Base-by-base conservation (phyloP, 2,797 vertebrate species). In the Enteromius afrohamiltoni region DNA sequence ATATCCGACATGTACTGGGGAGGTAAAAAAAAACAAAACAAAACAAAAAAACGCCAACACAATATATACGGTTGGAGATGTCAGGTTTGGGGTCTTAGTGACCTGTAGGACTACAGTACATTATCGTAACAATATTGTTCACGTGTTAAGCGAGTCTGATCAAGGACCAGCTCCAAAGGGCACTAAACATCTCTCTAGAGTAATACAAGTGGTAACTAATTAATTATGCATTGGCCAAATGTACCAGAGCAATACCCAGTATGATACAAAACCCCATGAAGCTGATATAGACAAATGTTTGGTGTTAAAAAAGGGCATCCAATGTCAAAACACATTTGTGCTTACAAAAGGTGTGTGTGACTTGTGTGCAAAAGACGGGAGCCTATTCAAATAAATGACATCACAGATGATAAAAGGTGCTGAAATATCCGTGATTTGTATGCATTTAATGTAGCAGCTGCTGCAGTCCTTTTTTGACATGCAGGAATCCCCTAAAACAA, bases 251-350 rank as follows among this genome's bases (percentile, higher is more conserved):
- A 73, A 81, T 49, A 80, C 40, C 85, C 67, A 62, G 76, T 70
- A 79, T 47, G 69, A 89, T 83, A 79, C 51, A 80, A 74, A 74
- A 82, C n/a, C 26, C 31, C 9, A 53, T 64, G 21, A 82, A 53
- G 80, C 80, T 70, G 65, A 82, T 77, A 74, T 79, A 80, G 69
- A 77, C 87, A 84, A 80, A 76, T 76, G 42, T 49, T 73, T 73
- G 53, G 67, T 60, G 81, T 71, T 79, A 23, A 51, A 5, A 82
- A 62, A 45, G 16, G 9, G 19, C 40, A 71, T 58, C 17, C 42
- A 31, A 58, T 2, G 4, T 4, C 37, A n/a, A 73, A 73, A 73
- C 68, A 49, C 21, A 73, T 23, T 60, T 75, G 47, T 82, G 70
- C 70, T 67, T 75, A 29, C 31, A 75, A 51, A 67, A 55, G 53